Evolutionary conservation across 1,140 invertebrate genomes (phyloP).

Genomic region (Tyrophagus putrescentiae): DNA sequence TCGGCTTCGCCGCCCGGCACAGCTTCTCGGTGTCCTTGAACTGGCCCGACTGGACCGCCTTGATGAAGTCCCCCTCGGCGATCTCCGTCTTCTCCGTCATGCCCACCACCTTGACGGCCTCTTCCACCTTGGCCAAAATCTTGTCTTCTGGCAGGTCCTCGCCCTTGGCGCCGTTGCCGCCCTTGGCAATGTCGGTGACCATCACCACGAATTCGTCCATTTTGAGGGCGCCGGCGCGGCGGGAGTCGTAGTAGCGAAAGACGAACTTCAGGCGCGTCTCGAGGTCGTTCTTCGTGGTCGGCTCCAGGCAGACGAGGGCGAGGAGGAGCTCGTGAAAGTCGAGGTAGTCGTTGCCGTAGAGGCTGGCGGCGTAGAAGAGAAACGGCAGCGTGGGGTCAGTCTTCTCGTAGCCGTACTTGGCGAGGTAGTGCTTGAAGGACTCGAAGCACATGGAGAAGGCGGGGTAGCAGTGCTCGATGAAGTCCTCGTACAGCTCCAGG

Average conservation of each 20-base stretch:
- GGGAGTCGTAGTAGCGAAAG: constrained; percentile 18
- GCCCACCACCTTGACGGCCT: neutral
- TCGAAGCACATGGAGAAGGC: constrained; percentile 16
- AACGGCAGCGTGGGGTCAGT: neutral
- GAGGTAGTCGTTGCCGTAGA: constrained; percentile 25
- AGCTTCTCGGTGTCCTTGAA: constrained; percentile 2
- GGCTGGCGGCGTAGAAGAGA: constrained; percentile 16
- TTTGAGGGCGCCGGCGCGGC: neutral
- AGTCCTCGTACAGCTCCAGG: constrained; percentile 15
- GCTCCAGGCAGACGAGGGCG: constrained; percentile 41
- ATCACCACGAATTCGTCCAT: neutral
- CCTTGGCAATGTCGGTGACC: constrained; percentile 7
- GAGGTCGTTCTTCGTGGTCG: constrained; percentile 36
- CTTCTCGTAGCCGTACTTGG: neutral
- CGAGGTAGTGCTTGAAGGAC: constrained; percentile 24
- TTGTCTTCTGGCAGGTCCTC: neutral
- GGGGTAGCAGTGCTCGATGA: constrained; percentile 22
- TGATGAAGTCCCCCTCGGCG: neutral
- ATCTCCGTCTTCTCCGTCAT: constrained; percentile 9
- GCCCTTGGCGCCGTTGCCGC: neutral
- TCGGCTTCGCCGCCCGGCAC: neutral
- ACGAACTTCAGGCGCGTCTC: constrained; percentile 13
- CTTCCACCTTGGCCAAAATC: neutral
- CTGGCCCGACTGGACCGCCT: neutral
- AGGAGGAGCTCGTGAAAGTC: constrained; percentile 37